phyloP scores from a whole-genome alignment of 2,888 invertebrate species.

The Cenopis cana region DNA sequence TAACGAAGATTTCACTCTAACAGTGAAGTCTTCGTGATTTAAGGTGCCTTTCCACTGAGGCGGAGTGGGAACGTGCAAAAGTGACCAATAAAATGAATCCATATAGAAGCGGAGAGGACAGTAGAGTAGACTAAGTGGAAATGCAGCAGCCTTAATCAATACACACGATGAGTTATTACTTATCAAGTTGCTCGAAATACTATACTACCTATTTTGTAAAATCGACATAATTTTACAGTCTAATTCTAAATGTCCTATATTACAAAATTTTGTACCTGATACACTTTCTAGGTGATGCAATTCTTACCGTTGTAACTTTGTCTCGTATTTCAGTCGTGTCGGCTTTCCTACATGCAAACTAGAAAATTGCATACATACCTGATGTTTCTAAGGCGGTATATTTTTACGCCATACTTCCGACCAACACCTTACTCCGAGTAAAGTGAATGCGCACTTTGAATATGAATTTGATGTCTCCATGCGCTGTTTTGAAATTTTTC shows the following conservation, averaged over 20 bases:
- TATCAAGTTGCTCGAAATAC: neutral
- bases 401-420: constrained; percentile 56
- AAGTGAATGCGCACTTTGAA: constrained; percentile 59
- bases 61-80: too few relatives aligned
- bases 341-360: constrained; percentile 48
- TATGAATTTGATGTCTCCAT: constrained; percentile 49
- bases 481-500: constrained; percentile 29
- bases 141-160: neutral
- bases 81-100: too few relatives aligned
- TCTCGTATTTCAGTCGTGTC: constrained; percentile 35
- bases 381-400: constrained; percentile 53
- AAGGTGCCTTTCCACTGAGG: too few relatives aligned
- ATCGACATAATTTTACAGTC: constrained; percentile 8
- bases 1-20: too few relatives aligned
- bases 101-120: too few relatives aligned
- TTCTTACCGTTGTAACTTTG: constrained; percentile 21
- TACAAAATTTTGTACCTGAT: neutral
- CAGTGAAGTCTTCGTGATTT: too few relatives aligned
- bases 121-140: too few relatives aligned
- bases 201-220: neutral
- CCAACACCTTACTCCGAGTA: constrained; percentile 52
- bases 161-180: neutral
- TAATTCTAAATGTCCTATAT: neutral
- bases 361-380: constrained; percentile 58
- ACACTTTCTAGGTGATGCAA: constrained; percentile 18